Percentiles rank a stretch among this genome's conserved stretches.
Evolutionary conservation across 1,140 invertebrate genomes (phyloP).

Genomic region (Bombus huntii): DNA sequence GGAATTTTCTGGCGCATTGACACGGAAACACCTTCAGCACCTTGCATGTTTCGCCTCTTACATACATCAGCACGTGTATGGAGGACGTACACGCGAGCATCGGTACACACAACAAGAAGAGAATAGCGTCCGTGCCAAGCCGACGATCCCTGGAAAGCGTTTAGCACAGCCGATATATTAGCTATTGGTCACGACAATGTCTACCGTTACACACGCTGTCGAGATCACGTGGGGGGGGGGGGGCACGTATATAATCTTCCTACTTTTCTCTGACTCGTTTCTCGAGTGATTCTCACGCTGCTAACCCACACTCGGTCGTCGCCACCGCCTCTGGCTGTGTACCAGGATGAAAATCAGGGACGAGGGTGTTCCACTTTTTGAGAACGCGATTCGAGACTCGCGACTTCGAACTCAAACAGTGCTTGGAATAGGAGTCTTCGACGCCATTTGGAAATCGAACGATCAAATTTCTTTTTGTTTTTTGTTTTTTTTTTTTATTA

Average conservation of each 20-base stretch:
- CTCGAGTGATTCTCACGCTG: slow-evolving; percentile 70
- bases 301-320: slow-evolving; percentile 58
- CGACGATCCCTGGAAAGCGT: slow-evolving; percentile 76
- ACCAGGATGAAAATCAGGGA: slow-evolving; percentile 65
- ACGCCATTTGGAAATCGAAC: background rate
- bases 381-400: background rate
- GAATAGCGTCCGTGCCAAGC: slow-evolving; percentile 52
- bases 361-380: slow-evolving; percentile 65
- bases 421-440: too few species aligned
- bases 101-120: slow-evolving; percentile 1
- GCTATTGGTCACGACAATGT: slow-evolving; percentile 79
- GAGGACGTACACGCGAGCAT: slow-evolving; percentile 39
- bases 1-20: slow-evolving; percentile 54
- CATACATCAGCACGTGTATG: background rate
- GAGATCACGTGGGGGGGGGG: slow-evolving; percentile 60
- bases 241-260: slow-evolving; percentile 67
- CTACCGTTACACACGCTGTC: slow-evolving; percentile 78
- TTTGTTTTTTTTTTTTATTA: too few species aligned
- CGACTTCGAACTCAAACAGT: too few species aligned
- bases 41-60: slow-evolving; percentile 29
- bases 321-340: slow-evolving; percentile 57
- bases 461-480: background rate
- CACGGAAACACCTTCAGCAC: slow-evolving; percentile 42
- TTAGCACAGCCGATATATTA: slow-evolving; percentile 79
- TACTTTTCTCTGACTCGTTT: slow-evolving; percentile 69